These are phyloP conservation scores for Gephyroberyx darwinii DNA, from an alignment of 2,797 vertebrate genomes.

Conservation along the genomic window DNA sequence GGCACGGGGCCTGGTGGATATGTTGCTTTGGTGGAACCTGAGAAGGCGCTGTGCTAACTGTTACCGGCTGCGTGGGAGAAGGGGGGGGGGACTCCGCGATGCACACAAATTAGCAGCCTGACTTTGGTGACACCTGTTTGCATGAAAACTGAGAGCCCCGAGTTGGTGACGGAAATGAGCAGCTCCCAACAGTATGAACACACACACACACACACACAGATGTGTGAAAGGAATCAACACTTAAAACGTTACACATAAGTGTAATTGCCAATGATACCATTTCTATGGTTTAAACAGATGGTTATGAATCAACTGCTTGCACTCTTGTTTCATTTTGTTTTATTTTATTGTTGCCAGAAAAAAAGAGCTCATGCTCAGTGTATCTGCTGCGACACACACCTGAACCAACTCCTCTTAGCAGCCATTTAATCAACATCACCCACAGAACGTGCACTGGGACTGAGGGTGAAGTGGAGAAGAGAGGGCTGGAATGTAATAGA, in stretches of 20 bases:
- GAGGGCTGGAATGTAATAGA: not conserved
- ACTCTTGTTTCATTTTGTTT: slow-evolving; percentile 11
- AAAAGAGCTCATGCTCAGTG: not conserved
- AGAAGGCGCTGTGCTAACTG: slow-evolving; percentile 60
- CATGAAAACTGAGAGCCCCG: slow-evolving; percentile 71
- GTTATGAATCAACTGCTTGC: slow-evolving; percentile 40
- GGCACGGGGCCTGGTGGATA: slow-evolving; percentile 47
- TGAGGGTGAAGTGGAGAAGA: not conserved
- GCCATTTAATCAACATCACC: not conserved
- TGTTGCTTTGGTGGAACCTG: slow-evolving; percentile 64
- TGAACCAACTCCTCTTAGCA: not conserved
- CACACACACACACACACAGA: not conserved
- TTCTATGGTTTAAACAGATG: slow-evolving; percentile 62
- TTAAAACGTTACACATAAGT: slow-evolving; percentile 37
- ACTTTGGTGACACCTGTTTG: slow-evolving; percentile 77
- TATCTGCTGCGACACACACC: not conserved
- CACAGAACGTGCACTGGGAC: not conserved
- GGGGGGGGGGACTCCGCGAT: slow-evolving; percentile 30
- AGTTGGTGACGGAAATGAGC: slow-evolving; percentile 65
- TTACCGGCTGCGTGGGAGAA: slow-evolving; percentile 39
- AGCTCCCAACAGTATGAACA: not conserved
- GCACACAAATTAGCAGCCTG: slow-evolving; percentile 48
- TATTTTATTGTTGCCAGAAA: not conserved
- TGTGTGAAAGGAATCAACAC: slow-evolving; percentile 40
- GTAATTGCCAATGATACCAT: slow-evolving; percentile 26